Evolutionary conservation across 2,113 vertebrate species (phyloP).

Genomic region (Vulpes lagopus): DNA sequence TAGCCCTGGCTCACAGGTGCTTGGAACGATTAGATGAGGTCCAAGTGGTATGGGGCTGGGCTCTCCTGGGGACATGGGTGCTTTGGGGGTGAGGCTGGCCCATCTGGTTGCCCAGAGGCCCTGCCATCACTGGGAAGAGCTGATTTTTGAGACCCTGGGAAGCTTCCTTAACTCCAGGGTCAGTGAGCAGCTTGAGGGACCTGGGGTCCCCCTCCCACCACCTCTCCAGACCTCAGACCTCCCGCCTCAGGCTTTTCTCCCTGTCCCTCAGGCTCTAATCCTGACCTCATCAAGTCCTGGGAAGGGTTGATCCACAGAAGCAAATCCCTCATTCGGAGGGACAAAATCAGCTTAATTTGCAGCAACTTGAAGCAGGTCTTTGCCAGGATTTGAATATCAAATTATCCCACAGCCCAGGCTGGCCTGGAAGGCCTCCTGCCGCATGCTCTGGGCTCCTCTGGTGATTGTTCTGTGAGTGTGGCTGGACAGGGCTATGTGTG

Average conservation of each 20-base stretch:
- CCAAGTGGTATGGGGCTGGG: not conserved
- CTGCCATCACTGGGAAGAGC: not conserved
- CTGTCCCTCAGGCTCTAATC: slow-evolving; percentile 88
- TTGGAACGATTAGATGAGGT: not conserved
- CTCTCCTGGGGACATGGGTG: not conserved
- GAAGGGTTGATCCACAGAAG: slow-evolving; percentile 90
- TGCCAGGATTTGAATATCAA: slow-evolving; percentile 92
- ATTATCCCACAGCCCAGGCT: slow-evolving; percentile 87
- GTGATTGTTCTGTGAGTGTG: slow-evolving; percentile 82
- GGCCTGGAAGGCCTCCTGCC: slow-evolving; percentile 69
- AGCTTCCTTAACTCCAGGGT: not conserved
- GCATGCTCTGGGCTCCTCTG: slow-evolving; percentile 61
- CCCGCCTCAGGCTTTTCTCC: slow-evolving; percentile 59
- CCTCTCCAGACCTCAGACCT: not conserved
- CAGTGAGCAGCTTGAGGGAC: not conserved
- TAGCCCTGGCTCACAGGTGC: not conserved
- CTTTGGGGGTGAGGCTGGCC: not conserved
- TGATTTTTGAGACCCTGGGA: not conserved
- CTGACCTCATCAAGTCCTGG: slow-evolving; percentile 90
- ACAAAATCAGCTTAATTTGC: slow-evolving; percentile 93
- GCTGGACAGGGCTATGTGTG: slow-evolving; percentile 39
- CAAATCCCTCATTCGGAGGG: slow-evolving; percentile 90
- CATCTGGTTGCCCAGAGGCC: not conserved
- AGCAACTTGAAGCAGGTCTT: slow-evolving; percentile 91
- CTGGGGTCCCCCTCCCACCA: not conserved